Percentiles rank a stretch among this genome's conserved stretches.
These are phyloP conservation scores for Coenonympha glycerion DNA, from an alignment of 2,888 invertebrate genomes.

Conservation along the genomic window DNA sequence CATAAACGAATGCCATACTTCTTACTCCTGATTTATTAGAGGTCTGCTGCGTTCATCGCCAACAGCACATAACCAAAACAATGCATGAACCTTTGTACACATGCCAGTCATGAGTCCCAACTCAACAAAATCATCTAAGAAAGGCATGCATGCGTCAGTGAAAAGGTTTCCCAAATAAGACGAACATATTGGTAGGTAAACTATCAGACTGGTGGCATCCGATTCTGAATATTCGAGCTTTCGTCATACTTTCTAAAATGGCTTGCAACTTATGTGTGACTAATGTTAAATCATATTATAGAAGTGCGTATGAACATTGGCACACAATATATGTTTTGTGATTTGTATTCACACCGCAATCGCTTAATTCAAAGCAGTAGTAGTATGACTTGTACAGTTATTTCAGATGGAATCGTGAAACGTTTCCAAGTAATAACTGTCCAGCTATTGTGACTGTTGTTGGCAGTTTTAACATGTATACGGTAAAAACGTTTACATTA, in stretches of 20 bases:
- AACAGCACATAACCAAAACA: constrained; percentile 11
- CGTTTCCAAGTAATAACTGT: constrained; percentile 48
- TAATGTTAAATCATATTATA: background rate
- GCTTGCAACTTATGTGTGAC: background rate
- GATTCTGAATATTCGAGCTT: constrained; percentile 2
- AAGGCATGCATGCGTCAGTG: constrained; percentile 24
- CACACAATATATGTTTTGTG: constrained; percentile 20
- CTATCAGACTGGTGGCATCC: background rate
- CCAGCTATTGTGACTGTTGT: constrained; percentile 32
- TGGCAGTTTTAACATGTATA: background rate
- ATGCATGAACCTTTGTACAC: constrained; percentile 23
- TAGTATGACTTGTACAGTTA: constrained; percentile 64
- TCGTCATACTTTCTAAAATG: constrained; percentile 8
- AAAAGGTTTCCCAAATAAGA: constrained; percentile 29
- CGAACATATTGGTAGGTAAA: constrained; percentile 3
- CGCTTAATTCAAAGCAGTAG: constrained; percentile 36
- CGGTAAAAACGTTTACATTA: background rate
- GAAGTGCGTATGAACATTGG: constrained; percentile 18
- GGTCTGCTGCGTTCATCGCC: background rate
- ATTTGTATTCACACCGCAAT: constrained; percentile 33
- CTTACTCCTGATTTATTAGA: too few relatives aligned
- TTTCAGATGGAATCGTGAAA: constrained; percentile 43
- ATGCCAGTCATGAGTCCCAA: constrained; percentile 25
- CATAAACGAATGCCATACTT: too few relatives aligned
- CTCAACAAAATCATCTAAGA: constrained; percentile 17